These are phyloP conservation scores for Platycheirus albimanus DNA, from an alignment of 2,888 invertebrate genomes.

Conservation along the genomic window DNA sequence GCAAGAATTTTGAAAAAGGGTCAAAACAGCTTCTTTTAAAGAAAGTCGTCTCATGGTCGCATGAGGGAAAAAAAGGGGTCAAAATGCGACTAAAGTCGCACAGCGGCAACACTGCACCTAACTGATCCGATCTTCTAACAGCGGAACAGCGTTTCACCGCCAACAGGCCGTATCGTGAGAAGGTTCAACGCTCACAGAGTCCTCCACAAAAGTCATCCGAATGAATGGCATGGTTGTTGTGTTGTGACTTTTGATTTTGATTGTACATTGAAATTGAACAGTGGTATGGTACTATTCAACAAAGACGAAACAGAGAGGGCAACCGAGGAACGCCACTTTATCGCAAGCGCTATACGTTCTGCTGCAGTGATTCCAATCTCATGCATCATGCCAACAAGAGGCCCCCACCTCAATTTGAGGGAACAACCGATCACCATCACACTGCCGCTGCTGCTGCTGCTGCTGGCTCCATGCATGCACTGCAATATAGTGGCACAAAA, in stretches of 20 bases:
- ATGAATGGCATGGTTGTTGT: conserved; percentile 73
- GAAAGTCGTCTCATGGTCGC: no score
- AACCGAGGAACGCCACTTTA: conserved; percentile 65
- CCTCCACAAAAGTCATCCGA: conserved; percentile 48
- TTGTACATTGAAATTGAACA: conserved; percentile 18
- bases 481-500: conserved; percentile 48
- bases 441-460: conserved; percentile 18
- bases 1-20: no score
- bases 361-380: conserved; percentile 74
- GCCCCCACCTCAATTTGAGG: conserved; percentile 73
- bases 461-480: no score
- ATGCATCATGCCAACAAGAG: conserved; percentile 71
- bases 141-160: conserved; percentile 10
- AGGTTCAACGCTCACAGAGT: conserved; percentile 61
- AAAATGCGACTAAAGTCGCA: no score
- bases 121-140: conserved; percentile 26
- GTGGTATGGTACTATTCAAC: not conserved
- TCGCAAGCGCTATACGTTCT: conserved; percentile 74
- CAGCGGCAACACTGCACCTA: not conserved
- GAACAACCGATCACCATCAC: conserved; percentile 70
- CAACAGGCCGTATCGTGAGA: conserved; percentile 60
- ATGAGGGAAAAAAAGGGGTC: no score
- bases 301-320: conserved; percentile 19
- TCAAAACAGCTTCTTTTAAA: no score
- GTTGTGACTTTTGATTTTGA: conserved; percentile 70